These are phyloP conservation scores for Mus caroli DNA, from an alignment of 2,797 vertebrate genomes.

Conservation along the genomic window DNA sequence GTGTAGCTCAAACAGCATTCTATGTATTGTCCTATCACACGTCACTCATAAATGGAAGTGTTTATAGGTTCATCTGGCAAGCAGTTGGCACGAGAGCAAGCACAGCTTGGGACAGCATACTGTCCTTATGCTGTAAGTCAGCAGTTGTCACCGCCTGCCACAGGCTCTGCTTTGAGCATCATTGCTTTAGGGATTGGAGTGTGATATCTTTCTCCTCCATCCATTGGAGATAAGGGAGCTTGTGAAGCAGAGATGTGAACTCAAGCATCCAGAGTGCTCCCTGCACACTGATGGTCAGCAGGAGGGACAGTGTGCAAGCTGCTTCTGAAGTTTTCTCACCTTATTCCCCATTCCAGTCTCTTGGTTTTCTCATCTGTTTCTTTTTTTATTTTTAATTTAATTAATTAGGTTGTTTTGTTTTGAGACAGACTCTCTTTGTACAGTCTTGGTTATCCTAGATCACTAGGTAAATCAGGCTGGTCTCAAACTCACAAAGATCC, in stretches of 20 bases:
- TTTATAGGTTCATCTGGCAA: constrained; percentile 78
- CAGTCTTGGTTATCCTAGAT: neutral
- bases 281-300: neutral
- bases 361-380: neutral
- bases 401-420: neutral
- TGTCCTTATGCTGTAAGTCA: constrained; percentile 76
- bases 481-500: neutral
- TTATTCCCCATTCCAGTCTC: constrained; percentile 27
- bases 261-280: neutral
- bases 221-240: neutral
- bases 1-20: constrained; percentile 49
- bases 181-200: neutral
- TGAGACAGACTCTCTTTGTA: neutral
- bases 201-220: neutral
- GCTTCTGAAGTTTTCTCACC: neutral
- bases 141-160: constrained; percentile 64
- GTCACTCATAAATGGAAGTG: constrained; percentile 67
- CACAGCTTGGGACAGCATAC: constrained; percentile 74
- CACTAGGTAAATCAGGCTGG: neutral
- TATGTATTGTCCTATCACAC: constrained; percentile 58
- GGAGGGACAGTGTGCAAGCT: neutral
- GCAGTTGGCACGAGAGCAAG: constrained; percentile 68
- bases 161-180: constrained; percentile 51
- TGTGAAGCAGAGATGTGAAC: neutral
- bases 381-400: neutral